These are phyloP conservation scores for Subacronicta megacephala DNA, from an alignment of 2,888 invertebrate genomes.

Conservation along the genomic window DNA sequence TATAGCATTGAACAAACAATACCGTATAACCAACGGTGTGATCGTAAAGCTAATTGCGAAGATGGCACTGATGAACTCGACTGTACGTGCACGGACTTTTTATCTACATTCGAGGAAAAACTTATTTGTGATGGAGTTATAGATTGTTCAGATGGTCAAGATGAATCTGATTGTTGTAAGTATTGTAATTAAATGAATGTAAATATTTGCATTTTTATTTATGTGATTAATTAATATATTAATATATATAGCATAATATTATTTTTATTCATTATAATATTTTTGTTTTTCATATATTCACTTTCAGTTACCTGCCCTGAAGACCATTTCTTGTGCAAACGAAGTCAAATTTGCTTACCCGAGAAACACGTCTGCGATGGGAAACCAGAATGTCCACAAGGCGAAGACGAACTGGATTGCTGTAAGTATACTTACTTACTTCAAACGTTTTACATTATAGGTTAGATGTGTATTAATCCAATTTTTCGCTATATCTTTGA, in stretches of 20 bases:
- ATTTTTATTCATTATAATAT: too few species aligned
- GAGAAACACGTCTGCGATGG: constrained; percentile 91
- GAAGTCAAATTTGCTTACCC: constrained; percentile 91
- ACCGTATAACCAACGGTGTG: constrained; percentile 90
- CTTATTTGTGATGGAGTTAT: constrained; percentile 93
- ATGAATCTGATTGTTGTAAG: constrained; percentile 93
- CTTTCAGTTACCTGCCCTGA: constrained; percentile 89
- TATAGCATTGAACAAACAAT: constrained; percentile 92
- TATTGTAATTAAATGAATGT: constrained; percentile 26
- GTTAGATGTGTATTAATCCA: too few species aligned
- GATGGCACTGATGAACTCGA: constrained; percentile 94
- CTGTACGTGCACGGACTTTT: constrained; percentile 93
- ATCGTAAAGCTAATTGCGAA: constrained; percentile 93
- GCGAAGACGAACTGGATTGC: constrained; percentile 95
- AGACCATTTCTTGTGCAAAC: constrained; percentile 90
- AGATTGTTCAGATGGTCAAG: constrained; percentile 93
- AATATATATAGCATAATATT: too few species aligned
- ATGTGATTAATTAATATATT: too few species aligned
- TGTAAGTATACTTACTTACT: constrained; percentile 90
- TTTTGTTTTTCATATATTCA: too few species aligned
- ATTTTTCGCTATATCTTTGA: too few species aligned
- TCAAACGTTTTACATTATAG: too few species aligned
- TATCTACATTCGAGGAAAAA: constrained; percentile 84
- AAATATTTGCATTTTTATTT: background rate
- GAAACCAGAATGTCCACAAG: constrained; percentile 90